Base-by-base conservation (phyloP, 2,888 invertebrate species). In the Amblyjoppa fuscipennis region DNA sequence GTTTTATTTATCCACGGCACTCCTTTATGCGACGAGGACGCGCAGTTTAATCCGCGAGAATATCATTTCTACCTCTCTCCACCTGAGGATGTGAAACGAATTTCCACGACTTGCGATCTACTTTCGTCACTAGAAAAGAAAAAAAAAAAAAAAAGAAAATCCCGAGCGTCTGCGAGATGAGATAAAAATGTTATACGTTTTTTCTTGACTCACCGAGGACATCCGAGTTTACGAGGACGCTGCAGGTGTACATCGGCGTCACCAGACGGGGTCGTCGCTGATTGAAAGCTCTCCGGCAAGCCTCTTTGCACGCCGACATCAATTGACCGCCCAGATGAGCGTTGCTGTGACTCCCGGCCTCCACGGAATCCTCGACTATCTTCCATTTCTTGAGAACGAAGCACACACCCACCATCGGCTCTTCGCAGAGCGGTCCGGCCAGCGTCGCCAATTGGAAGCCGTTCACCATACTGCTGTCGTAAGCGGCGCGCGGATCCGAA, bases 381-480 rank as follows among this genome's bases (percentile, higher is more conserved):
- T 92, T 95, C 97, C 98, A 99, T 89, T 98, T 97, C 90, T 98
- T 97, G 1, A 99, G 96, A 77, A 98, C 95, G 94, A 99, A 99
- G 25, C 97, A 98, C 0, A 99, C 98, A 1, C 99, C 99, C 95
- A 97, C 97, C 97, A 99, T 97, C 1, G 99, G 99, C 93, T 99
- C 99, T 91, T 99, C 99, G 94, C 99, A 99, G 66, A 99, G 94
- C 0, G 99, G 99, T 0, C 99, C 99, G 61, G 98, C 96, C 77
- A 97, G 94, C 38, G 98, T 96, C 6, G 98, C 97, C 94, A 98
- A 94, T 95, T 98, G 97, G 94, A 98, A 97, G 9, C 98, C 98
- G 94, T 97, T 98, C 3, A 98, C 95, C 92, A 98, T 96, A 93
- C 97, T 97, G 92, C 96, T 97, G 91, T 98, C 98, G 93, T 93